Base-by-base conservation (phyloP, 2,888 invertebrate genomes). In the Heliconius ismenius region DNA sequence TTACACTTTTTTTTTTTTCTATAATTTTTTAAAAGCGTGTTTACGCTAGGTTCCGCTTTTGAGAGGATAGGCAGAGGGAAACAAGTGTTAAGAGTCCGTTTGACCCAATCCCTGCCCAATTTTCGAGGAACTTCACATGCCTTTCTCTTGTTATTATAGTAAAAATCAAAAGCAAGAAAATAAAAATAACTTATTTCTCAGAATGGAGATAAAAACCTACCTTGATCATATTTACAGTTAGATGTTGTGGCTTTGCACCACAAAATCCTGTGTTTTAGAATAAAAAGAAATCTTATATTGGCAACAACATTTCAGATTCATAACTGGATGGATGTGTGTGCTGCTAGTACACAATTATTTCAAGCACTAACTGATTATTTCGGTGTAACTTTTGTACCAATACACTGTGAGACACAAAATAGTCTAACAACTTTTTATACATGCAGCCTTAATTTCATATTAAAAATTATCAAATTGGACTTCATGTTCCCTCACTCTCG, bases 401-500 rank as follows among this genome's bases (percentile, higher is more conserved):
- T 93, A 0, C 85, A 88, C 73, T 89, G 83, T 79, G 77, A 83
- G 62, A 83, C 82, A 1, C 85, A 87, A 49, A 84, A 86, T 9
- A 85, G 87, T 2, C 82, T 91, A 3, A 83, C 86, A 36, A 85
- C 88, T 36, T 93, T 93, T 77, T 91, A 93, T 78, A 92, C 93
- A 24, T 89, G 86, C 75, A 92, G 86, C 75, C 81, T 93, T 0
- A 83, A 79, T 36, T 81, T 93, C 7, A 81, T 94, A 49, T 60
- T 86, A 15, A 91, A 91, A 78, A 86, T 92, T 4, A 85, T 92
- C 49, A 90, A 89, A 81, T 81, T 86, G 21, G 92, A 93, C 76
- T 94, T 92, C 75, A 87, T 92, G 85, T 92, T 93, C 77, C 90
- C 90, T 0, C 88, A 87, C 67, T 83, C 86, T 77, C 86, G 89